Percentiles rank a stretch among this genome's conserved stretches.
phyloP scores from a whole-genome alignment of 2,888 invertebrate species.

The Xestia ashworthii region DNA sequence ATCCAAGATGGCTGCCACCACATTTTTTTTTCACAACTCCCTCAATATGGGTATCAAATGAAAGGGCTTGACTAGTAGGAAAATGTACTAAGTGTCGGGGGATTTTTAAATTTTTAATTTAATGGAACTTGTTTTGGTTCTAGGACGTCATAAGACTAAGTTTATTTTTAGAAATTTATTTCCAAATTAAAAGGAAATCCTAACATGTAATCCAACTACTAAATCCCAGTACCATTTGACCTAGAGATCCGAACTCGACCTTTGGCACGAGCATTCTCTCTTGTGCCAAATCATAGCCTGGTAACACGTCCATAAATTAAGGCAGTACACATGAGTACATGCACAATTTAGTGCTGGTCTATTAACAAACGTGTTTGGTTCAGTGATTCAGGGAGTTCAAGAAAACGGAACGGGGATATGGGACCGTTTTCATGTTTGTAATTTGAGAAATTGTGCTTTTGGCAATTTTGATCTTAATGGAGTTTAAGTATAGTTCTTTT shows the following conservation, averaged over 20 bases:
- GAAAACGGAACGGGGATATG: slow-evolving; percentile 9
- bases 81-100: too few species aligned
- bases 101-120: too few species aligned
- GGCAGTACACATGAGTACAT: slow-evolving; percentile 53
- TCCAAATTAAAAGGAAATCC: background rate
- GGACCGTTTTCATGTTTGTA: slow-evolving; percentile 11
- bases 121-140: too few species aligned
- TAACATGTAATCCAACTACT: background rate
- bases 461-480: background rate
- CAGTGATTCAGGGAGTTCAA: slow-evolving; percentile 40
- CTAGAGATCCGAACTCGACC: slow-evolving; percentile 33
- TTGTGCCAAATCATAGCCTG: slow-evolving; percentile 56
- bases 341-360: slow-evolving; percentile 54
- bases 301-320: slow-evolving; percentile 59
- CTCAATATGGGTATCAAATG: too few species aligned
- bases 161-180: background rate
- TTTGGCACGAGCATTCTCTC: slow-evolving; percentile 48
- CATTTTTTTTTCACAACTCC: too few species aligned
- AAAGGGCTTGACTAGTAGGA: too few species aligned
- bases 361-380: slow-evolving; percentile 51
- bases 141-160: too few species aligned
- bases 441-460: slow-evolving; percentile 2
- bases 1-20: too few species aligned
- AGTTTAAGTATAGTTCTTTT: background rate
- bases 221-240: slow-evolving; percentile 34